Percentiles rank a stretch among this genome's conserved stretches.
phyloP scores from a whole-genome alignment of 1,140 invertebrate species.

The Manduca sexta region DNA sequence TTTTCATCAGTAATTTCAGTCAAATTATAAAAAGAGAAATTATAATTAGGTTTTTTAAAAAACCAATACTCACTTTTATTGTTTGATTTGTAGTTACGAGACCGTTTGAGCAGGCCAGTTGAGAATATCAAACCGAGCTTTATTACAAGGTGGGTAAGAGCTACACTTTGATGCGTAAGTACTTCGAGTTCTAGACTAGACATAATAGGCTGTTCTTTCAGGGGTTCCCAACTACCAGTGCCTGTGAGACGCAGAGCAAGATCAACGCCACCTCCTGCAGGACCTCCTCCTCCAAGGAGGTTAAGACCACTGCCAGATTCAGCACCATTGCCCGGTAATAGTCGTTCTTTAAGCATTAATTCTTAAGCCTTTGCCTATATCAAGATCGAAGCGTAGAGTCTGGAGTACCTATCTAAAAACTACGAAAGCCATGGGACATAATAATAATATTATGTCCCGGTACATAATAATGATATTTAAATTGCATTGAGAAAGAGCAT shows the following conservation, averaged over 20 bases:
- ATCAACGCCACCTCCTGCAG: slow-evolving; percentile 49
- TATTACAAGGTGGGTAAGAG: slow-evolving; percentile 40
- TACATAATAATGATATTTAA: no score
- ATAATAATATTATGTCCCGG: no score
- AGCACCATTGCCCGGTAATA: slow-evolving; percentile 50
- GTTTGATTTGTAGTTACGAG: slow-evolving; percentile 43
- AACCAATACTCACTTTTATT: neutral
- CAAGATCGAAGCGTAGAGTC: no score
- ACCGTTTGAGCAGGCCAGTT: slow-evolving; percentile 46
- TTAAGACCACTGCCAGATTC: slow-evolving; percentile 56
- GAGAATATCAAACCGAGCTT: slow-evolving; percentile 40
- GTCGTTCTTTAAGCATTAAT: neutral
- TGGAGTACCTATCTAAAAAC: no score
- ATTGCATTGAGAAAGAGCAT: no score
- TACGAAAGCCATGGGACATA: no score
- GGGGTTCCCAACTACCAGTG: slow-evolving; percentile 57
- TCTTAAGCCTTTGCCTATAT: no score
- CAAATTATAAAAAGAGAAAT: no score
- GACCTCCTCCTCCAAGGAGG: slow-evolving; percentile 35
- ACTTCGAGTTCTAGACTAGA: neutral
- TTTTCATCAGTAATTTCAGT: no score
- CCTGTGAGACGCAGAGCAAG: slow-evolving; percentile 44
- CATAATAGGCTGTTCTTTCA: slow-evolving; percentile 10
- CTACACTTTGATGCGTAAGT: no score
- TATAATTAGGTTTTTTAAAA: no score